Conservation (phyloP, 2,888 invertebrate species). For the Hyalella azteca region DNA sequence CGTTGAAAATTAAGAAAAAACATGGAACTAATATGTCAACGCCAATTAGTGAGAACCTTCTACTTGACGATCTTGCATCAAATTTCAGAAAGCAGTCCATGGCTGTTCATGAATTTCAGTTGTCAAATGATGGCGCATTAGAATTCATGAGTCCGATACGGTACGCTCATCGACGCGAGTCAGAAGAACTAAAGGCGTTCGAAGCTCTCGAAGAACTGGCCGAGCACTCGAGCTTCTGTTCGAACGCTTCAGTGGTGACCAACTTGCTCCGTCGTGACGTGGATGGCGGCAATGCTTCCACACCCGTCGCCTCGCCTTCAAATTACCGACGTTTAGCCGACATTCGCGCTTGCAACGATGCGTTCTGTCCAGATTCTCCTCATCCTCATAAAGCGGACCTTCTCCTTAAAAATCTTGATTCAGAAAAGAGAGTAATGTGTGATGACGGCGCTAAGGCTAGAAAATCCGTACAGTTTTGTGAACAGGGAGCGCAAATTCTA, state of each 20-base stretch:
- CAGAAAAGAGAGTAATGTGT: background rate
- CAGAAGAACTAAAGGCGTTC: constrained; percentile 40
- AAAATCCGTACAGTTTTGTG: constrained; percentile 37
- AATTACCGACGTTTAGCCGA: background rate
- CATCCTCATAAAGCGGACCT: background rate
- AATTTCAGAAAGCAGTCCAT: no score
- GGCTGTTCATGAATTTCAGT: no score
- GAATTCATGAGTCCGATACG: background rate
- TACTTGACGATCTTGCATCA: background rate
- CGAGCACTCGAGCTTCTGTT: constrained; percentile 53
- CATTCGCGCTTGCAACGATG: background rate
- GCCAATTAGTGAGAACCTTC: background rate
- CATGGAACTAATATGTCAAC: background rate
- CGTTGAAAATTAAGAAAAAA: constrained; percentile 1
- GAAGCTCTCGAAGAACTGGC: constrained; percentile 54
- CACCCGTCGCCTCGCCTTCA: constrained; percentile 27
- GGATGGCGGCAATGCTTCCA: constrained; percentile 39
- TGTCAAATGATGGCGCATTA: no score
- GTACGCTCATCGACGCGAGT: background rate
- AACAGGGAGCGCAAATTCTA: constrained; percentile 38
- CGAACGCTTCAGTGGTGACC: constrained; percentile 51
- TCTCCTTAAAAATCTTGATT: background rate
- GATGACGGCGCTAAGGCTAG: background rate
- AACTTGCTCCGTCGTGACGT: constrained; percentile 41
- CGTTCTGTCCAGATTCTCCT: background rate